A percentile compares a stretch with the other conserved stretches of the same genome.
These are phyloP conservation scores for Ophioninae sp. DNA, from an alignment of 2,888 invertebrate species.

Conservation along the genomic window DNA sequence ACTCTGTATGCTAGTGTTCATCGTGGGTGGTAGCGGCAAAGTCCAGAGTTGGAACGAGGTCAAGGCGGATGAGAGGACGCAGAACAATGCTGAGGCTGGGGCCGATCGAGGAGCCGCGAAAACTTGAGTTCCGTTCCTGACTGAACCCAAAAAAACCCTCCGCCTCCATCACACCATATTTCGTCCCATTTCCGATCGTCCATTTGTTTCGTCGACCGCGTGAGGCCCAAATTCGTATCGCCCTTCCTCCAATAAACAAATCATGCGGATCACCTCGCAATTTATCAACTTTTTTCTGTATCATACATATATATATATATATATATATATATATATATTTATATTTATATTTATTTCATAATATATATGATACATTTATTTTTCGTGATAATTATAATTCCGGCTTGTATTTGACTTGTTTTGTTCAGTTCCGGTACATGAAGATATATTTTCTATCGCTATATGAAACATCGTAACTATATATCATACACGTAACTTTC, in stretches of 20 bases:
- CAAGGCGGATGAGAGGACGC: slow-evolving; percentile 11
- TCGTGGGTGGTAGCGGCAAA: slow-evolving; percentile 78
- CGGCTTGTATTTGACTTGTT: too few species aligned
- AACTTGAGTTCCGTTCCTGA: slow-evolving; percentile 20
- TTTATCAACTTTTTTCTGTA: background rate
- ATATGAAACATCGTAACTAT: background rate
- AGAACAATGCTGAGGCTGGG: slow-evolving; percentile 2
- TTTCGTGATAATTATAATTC: too few species aligned
- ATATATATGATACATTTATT: too few species aligned
- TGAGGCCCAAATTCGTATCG: background rate
- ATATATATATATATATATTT: too few species aligned
- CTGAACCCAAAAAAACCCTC: background rate
- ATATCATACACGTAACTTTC: too few species aligned
- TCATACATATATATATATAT: background rate
- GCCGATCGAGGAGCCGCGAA: slow-evolving; percentile 19
- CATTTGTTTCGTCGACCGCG: background rate
- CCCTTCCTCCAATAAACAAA: background rate
- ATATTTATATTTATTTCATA: too few species aligned
- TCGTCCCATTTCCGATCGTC: background rate
- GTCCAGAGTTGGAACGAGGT: slow-evolving; percentile 79
- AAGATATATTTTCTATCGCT: background rate
- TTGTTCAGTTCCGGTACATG: too few species aligned
- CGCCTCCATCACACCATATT: background rate
- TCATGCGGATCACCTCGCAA: background rate
- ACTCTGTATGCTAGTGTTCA: slow-evolving; percentile 76